Evolutionary conservation across 64 coral and sea anemone species (phyloP).

Genomic region (Montipora cactus): DNA sequence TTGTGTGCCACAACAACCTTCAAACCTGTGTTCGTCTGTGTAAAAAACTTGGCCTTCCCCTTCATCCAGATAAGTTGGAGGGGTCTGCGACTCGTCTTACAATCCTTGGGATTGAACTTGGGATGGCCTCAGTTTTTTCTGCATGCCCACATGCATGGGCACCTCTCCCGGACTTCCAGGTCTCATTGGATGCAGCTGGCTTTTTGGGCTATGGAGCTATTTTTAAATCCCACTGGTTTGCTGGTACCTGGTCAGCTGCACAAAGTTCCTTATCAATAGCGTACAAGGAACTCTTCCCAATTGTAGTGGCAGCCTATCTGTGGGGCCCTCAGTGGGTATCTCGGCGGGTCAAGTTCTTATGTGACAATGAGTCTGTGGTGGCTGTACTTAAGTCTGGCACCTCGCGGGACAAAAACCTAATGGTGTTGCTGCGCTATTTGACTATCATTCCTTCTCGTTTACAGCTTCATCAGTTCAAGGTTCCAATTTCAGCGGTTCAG

Average conservation of each 20-base stretch:
- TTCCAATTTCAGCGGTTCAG: not conserved
- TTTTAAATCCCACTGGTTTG: not conserved
- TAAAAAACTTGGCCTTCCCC: too few species aligned
- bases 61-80: too few species aligned
- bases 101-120: too few species aligned
- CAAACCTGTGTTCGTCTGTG: too few species aligned
- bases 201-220: not conserved
- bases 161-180: too few species aligned
- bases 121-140: too few species aligned
- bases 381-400: slow-evolving; percentile 11
- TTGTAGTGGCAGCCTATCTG: not conserved
- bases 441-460: not conserved
- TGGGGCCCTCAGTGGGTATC: not conserved
- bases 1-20: too few species aligned
- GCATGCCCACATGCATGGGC: too few species aligned
- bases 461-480: not conserved
- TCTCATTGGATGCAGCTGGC: too few species aligned
- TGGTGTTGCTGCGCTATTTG: not conserved
- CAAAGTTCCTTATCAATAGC: not conserved
- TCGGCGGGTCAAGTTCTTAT: not conserved
- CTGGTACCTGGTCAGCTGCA: not conserved
- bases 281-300: not conserved
- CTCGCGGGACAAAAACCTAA: not conserved
- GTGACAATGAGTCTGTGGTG: slow-evolving; percentile 24
- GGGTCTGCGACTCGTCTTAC: too few species aligned